phyloP scores from a whole-genome alignment of 2,113 vertebrate species.

The Phylloscopus trochilus region DNA sequence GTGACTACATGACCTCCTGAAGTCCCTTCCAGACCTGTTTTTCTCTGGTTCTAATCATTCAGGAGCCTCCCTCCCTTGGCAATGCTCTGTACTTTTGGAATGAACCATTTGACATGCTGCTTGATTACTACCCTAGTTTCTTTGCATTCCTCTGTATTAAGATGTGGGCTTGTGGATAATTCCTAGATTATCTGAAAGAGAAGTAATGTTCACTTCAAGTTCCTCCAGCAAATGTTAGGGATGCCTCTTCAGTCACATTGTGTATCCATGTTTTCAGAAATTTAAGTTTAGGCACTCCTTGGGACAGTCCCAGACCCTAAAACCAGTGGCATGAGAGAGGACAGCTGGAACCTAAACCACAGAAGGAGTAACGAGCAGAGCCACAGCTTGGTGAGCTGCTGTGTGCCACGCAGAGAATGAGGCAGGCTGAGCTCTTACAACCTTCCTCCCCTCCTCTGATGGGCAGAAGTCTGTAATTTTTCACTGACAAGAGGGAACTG shows the following conservation, averaged over 20 bases:
- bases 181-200: neutral
- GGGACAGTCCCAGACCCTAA: neutral
- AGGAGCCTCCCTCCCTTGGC: neutral
- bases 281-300: neutral
- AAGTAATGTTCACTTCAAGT: neutral
- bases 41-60: constrained; percentile 25
- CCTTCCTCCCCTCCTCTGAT: neutral
- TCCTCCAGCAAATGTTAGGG: neutral
- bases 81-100: neutral
- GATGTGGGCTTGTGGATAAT: neutral
- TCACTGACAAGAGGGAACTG: neutral
- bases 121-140: neutral
- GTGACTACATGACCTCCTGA: constrained; percentile 42
- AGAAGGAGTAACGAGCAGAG: neutral
- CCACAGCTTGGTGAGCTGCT: neutral
- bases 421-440: neutral
- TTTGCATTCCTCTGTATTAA: neutral
- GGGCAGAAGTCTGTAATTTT: neutral
- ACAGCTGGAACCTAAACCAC: neutral
- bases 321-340: neutral
- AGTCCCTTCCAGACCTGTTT: constrained; percentile 32
- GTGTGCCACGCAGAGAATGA: rapidly evolving
- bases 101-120: neutral
- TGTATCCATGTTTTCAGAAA: neutral
- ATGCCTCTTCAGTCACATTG: neutral